Evolutionary conservation across 2,888 invertebrate species (phyloP).

Genomic region (Polietes domitor): DNA sequence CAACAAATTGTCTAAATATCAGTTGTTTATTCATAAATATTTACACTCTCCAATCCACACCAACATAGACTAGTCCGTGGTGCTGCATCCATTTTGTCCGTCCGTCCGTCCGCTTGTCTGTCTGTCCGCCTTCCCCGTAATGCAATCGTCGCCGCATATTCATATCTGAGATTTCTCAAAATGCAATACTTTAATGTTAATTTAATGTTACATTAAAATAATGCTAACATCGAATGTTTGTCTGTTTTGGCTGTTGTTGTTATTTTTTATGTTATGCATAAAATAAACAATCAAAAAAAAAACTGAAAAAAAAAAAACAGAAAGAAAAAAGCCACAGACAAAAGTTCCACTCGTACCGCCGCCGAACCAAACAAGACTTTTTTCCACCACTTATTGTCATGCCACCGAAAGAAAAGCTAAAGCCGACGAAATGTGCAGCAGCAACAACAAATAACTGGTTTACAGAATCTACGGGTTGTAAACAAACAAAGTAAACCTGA

Average conservation of each 20-base stretch:
- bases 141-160: background rate
- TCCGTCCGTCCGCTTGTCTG: background rate
- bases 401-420: background rate
- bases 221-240: constrained; percentile 6
- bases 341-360: background rate
- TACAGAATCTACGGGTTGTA: background rate
- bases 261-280: constrained; percentile 4
- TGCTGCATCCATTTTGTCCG: background rate
- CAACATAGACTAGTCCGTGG: background rate
- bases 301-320: background rate
- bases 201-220: constrained; percentile 21
- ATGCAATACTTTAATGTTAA: constrained; percentile 38
- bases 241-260: background rate
- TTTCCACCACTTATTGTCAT: background rate
- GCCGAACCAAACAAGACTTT: constrained; percentile 5
- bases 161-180: constrained; percentile 5
- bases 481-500: background rate
- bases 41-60: background rate
- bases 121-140: background rate
- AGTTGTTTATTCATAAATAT: constrained; percentile 21
- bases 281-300: constrained; percentile 10
- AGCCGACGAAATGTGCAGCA: background rate
- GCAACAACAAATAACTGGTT: constrained; percentile 24
- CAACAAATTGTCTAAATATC: constrained; percentile 28
- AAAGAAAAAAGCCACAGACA: constrained; percentile 15